phyloP scores from a whole-genome alignment of 2,113 vertebrate species.

The Donacobius atricapilla region DNA sequence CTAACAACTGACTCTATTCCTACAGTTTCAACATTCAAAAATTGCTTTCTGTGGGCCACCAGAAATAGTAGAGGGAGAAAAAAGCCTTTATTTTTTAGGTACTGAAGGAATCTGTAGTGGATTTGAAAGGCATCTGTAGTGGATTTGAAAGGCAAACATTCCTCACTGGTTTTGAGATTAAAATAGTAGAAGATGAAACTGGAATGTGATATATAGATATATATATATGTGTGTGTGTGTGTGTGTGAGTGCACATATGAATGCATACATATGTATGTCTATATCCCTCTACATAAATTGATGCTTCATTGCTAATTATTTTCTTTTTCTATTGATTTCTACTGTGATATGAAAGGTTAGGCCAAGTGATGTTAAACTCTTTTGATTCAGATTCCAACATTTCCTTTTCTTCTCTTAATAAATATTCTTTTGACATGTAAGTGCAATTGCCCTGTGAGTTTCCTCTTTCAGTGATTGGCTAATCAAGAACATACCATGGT shows the following conservation, averaged over 20 bases:
- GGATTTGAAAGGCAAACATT: not conserved
- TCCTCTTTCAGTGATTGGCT: not conserved
- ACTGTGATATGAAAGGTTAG: not conserved
- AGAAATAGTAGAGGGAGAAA: not conserved
- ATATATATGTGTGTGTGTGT: too few relatives aligned
- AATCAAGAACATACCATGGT: not conserved
- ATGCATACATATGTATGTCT: not conserved
- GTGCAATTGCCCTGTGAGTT: not conserved
- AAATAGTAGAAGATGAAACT: not conserved
- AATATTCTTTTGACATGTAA: not conserved
- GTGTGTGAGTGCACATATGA: rapidly evolving
- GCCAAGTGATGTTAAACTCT: not conserved
- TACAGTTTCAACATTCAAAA: not conserved
- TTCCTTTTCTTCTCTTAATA: not conserved
- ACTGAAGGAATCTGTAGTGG: not conserved
- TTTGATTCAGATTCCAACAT: not conserved
- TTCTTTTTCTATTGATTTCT: not conserved
- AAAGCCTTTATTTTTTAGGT: not conserved
- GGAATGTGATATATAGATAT: not conserved
- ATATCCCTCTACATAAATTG: not conserved
- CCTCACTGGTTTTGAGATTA: not conserved
- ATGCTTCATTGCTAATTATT: not conserved
- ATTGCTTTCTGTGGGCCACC: not conserved
- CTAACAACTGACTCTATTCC: not conserved
- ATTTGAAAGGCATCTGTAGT: not conserved